A percentile compares a stretch with the other conserved stretches of the same genome.
phyloP scores from a whole-genome alignment of 1,140 invertebrate species.

The Branchinecta lynchi region DNA sequence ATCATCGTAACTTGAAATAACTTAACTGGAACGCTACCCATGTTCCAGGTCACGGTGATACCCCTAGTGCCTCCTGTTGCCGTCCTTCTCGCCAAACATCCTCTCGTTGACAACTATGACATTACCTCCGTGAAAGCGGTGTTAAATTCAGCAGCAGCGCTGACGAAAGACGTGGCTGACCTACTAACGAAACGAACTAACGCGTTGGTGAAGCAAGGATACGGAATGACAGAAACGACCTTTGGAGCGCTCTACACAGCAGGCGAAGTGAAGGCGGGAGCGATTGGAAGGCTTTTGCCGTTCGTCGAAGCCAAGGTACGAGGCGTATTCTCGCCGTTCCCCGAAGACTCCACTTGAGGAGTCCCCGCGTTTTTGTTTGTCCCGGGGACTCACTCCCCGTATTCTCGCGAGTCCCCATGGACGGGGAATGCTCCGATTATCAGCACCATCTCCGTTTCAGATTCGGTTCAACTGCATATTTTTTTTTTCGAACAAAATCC shows the following conservation, averaged over 20 bases:
- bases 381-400: too few relatives aligned
- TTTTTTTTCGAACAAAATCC: too few relatives aligned
- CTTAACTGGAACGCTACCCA: too few relatives aligned
- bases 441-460: too few relatives aligned
- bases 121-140: conserved; percentile 40
- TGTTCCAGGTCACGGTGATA: conserved; percentile 36
- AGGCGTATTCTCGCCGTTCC: too few relatives aligned
- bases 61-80: conserved; percentile 46
- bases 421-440: too few relatives aligned
- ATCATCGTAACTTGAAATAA: too few relatives aligned
- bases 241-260: conserved; percentile 12
- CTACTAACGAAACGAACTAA: conserved; percentile 1
- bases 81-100: conserved; percentile 46
- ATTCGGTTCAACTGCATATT: too few relatives aligned
- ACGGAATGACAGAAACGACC: conserved; percentile 20
- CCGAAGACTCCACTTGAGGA: too few relatives aligned
- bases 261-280: conserved; percentile 12
- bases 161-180: not conserved
- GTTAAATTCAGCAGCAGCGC: conserved; percentile 40
- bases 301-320: conserved; percentile 18
- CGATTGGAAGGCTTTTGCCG: conserved; percentile 14
- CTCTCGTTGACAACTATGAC: conserved; percentile 42
- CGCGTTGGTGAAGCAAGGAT: conserved; percentile 15
- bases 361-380: too few relatives aligned
- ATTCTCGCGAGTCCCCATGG: too few relatives aligned